These are phyloP conservation scores for Danio tinwini DNA, from an alignment of 2,797 vertebrate species.

Conservation along the genomic window DNA sequence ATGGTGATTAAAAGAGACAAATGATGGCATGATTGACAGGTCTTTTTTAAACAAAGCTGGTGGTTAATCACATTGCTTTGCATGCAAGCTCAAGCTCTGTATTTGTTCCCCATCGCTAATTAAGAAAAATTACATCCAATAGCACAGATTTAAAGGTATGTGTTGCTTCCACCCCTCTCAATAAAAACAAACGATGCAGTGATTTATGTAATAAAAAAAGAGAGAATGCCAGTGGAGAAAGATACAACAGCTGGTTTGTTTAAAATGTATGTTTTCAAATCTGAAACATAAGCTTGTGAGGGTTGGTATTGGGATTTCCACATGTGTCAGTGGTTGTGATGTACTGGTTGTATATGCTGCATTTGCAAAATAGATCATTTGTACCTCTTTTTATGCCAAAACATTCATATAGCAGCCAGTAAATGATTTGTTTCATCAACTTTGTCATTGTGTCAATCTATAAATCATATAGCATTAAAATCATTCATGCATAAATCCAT, in stretches of 20 bases:
- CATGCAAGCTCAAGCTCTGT: slow-evolving; percentile 63
- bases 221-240: neutral
- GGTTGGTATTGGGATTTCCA: slow-evolving; percentile 4
- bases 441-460: slow-evolving; percentile 1
- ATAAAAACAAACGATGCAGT: neutral
- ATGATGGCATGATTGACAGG: slow-evolving; percentile 73
- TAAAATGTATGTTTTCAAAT: neutral
- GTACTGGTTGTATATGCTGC: slow-evolving; percentile 3
- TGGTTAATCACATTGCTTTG: slow-evolving; percentile 70
- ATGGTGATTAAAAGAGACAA: slow-evolving; percentile 73
- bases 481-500: neutral
- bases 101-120: slow-evolving; percentile 71
- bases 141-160: slow-evolving; percentile 61
- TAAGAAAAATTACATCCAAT: slow-evolving; percentile 70
- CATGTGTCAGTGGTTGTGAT: slow-evolving; percentile 8
- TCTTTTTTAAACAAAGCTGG: slow-evolving; percentile 73
- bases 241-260: slow-evolving; percentile 1
- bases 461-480: neutral
- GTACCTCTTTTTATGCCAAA: neutral
- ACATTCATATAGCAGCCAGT: neutral
- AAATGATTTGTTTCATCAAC: neutral
- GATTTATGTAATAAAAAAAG: slow-evolving; percentile 8
- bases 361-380: slow-evolving; percentile 11
- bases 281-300: slow-evolving; percentile 2
- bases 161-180: slow-evolving; percentile 1